A percentile compares a stretch with the other conserved stretches of the same genome.
phyloP scores from a whole-genome alignment of 2,797 vertebrate genomes.

The Phylloscopus collybita region DNA sequence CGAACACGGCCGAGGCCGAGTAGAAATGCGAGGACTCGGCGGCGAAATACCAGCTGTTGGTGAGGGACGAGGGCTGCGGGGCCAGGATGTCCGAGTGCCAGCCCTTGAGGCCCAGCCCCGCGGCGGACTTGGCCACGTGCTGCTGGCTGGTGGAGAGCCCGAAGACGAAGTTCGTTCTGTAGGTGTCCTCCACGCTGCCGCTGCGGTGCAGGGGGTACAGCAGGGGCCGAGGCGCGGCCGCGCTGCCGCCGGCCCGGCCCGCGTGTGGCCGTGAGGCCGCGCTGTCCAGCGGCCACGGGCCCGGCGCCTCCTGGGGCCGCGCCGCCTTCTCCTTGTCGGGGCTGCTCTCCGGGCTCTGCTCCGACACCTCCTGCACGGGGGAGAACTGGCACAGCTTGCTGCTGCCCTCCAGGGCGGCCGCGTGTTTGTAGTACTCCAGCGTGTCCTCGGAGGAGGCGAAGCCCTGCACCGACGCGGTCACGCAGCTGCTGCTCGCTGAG shows the following conservation, averaged over 20 bases:
- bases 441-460: constrained; percentile 75
- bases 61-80: constrained; percentile 80
- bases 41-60: constrained; percentile 89
- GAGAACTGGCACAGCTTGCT: constrained; percentile 91
- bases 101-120: constrained; percentile 84
- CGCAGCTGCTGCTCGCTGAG: constrained; percentile 58
- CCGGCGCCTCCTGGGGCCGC: not conserved
- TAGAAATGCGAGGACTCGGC: constrained; percentile 87
- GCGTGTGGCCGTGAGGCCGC: constrained; percentile 62
- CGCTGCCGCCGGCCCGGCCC: constrained; percentile 7
- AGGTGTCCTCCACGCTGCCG: constrained; percentile 87
- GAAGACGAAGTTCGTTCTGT: constrained; percentile 81
- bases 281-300: constrained; percentile 60
- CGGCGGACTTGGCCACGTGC: constrained; percentile 81
- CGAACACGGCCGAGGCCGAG: constrained; percentile 85
- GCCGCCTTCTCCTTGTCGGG: constrained; percentile 84
- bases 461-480: constrained; percentile 63
- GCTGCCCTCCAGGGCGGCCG: constrained; percentile 79
- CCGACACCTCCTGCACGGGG: constrained; percentile 90
- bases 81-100: constrained; percentile 95
- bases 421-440: constrained; percentile 83
- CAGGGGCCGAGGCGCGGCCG: constrained; percentile 26
- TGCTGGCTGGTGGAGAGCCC: constrained; percentile 90
- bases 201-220: constrained; percentile 83
- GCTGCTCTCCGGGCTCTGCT: constrained; percentile 89